Evolutionary conservation across 2,113 vertebrate species (phyloP).

Genomic region (Chlamydotis undulata): DNA sequence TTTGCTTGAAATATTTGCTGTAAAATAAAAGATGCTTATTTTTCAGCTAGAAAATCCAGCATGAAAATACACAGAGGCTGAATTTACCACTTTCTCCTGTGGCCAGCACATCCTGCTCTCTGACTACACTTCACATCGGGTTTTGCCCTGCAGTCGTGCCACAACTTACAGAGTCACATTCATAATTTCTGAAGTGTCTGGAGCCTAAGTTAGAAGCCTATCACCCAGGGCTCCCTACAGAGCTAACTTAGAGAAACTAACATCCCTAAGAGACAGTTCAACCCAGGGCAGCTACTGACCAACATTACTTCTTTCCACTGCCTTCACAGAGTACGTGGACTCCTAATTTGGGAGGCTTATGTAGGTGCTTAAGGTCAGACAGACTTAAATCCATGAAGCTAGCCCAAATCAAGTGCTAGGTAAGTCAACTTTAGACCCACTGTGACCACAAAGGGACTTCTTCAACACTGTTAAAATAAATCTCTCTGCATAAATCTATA

Average conservation of each 20-base stretch:
- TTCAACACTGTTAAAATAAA: background rate
- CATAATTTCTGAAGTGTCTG: background rate
- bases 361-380: background rate
- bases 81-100: background rate
- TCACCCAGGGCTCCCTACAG: background rate
- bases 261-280: background rate
- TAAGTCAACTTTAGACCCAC: background rate
- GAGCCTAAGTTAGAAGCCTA: background rate
- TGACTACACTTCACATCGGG: background rate
- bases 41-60: conserved; percentile 20
- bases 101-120: background rate
- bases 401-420: background rate
- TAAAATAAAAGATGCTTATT: conserved; percentile 49
- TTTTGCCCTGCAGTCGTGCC: background rate
- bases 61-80: background rate
- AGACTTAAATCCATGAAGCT: background rate
- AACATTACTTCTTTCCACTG: background rate
- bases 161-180: background rate
- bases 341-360: background rate
- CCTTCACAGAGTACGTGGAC: background rate
- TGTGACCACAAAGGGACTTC: background rate
- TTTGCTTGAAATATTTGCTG: conserved; percentile 56
- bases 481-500: background rate
- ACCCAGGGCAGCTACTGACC: background rate
- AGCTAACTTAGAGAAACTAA: background rate